Evolutionary conservation across 2,113 vertebrate genomes (phyloP).

Genomic region (Tetrax tetrax): DNA sequence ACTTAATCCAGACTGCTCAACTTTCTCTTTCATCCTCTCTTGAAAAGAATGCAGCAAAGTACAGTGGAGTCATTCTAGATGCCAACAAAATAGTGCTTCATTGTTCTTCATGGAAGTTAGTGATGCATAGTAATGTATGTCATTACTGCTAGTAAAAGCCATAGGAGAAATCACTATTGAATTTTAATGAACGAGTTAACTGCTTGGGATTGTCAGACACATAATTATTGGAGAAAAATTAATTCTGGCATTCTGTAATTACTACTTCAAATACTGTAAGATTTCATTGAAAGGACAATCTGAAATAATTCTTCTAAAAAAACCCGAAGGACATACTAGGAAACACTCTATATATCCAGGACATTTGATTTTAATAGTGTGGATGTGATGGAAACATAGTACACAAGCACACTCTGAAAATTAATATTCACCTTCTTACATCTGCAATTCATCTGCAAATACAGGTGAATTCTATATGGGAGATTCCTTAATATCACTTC

Average conservation of each 20-base stretch:
- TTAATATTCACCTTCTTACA: neutral
- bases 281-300: constrained; percentile 47
- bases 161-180: constrained; percentile 71
- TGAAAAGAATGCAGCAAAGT: constrained; percentile 19
- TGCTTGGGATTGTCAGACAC: constrained; percentile 70
- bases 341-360: neutral
- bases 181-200: constrained; percentile 79
- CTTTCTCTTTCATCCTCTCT: neutral
- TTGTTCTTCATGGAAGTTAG: constrained; percentile 77
- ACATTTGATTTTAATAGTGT: neutral
- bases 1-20: neutral
- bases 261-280: constrained; percentile 65
- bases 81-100: constrained; percentile 64
- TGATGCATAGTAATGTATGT: constrained; percentile 67
- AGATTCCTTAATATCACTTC: neutral
- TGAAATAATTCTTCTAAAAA: constrained; percentile 50
- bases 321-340: neutral
- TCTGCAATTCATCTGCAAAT: neutral
- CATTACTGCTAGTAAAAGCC: constrained; percentile 68
- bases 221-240: constrained; percentile 76
- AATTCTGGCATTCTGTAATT: constrained; percentile 75
- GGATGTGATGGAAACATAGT: neutral
- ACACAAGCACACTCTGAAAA: neutral
- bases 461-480: neutral
- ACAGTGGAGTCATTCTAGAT: constrained; percentile 48